Evolutionary conservation across 2,113 vertebrate species (phyloP), one percentile per base, ranked within the genome.

Genomic region (Cephalophus harveyi): DNA sequence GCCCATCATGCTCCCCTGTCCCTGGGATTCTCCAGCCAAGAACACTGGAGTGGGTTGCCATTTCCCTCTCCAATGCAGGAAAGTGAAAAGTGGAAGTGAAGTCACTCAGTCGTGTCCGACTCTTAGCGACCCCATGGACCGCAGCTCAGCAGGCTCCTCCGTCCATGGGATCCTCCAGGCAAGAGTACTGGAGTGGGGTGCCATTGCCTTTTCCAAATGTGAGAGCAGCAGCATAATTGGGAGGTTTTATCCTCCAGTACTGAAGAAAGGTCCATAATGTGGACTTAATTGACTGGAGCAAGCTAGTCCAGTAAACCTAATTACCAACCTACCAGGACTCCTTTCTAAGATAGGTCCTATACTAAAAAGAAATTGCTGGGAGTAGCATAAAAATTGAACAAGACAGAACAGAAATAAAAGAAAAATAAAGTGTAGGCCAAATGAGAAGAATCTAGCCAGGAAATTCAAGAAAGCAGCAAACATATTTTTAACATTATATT

Each of bases 71-170:
- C 62, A 64, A n/a, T n/a, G 30, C 62, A 64, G 30, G 7, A 64
- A 64, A 64, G 30, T n/a, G 33, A 64, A 64, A 9, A n/a, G 30
- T 64, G 62, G 3, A 64, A 17, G 62, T 64, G 62, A 64, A 64
- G 3, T 64, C 15, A 17, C 15, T n/a, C 15, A 17, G 33, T 64
- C 14, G 0, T n/a, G 62, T 64, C 30, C 1, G 0, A 64, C 30
- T 64, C 33, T 64, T n/a, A 4, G 62, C 15, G 1, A 64, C 33
- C 33, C 33, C 33, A n/a, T n/a, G 62, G 33, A n/a, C 33, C 0
- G 10, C n/a, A 40, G 67, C n/a, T 11, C 6, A 71, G 19, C 19
- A 71, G 67, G n/a, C 19, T 71, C n/a, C 19, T 36, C 10, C 10
- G 1, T 71, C 67, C 19, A 23, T 40, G n/a, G 67, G n/a, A 23